phyloP scores from a whole-genome alignment of 2,888 invertebrate species.

The Diplolepis rosae region DNA sequence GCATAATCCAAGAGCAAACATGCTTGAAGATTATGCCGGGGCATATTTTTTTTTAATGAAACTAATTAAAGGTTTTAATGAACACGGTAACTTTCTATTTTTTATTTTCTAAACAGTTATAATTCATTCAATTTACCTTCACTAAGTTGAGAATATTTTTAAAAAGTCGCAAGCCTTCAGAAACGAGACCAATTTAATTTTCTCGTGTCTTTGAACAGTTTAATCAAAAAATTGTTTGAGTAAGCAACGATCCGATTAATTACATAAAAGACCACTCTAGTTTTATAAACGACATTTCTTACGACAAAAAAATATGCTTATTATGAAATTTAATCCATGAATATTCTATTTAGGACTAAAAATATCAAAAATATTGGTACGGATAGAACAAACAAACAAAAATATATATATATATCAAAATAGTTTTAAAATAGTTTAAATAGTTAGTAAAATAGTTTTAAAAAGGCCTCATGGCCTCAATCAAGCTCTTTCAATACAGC shows the following conservation, averaged over 20 bases:
- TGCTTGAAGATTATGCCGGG: neutral
- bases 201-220: constrained; percentile 8
- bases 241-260: constrained; percentile 24
- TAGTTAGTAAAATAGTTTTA: too few species aligned
- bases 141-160: constrained; percentile 8
- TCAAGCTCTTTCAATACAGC: too few species aligned
- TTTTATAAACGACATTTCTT: constrained; percentile 14
- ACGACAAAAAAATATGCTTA: neutral
- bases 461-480: too few species aligned
- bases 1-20: neutral
- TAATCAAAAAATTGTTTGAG: constrained; percentile 23
- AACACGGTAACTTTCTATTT: neutral
- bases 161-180: constrained; percentile 37
- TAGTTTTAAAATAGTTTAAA: too few species aligned
- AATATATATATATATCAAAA: neutral
- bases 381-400: neutral
- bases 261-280: neutral
- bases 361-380: too few species aligned
- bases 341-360: neutral
- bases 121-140: neutral
- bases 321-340: neutral
- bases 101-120: neutral
- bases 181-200: constrained; percentile 23
- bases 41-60: neutral
- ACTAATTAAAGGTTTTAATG: neutral